Percentiles rank a stretch among this genome's conserved stretches.
Evolutionary conservation across 2,113 vertebrate species (phyloP).

Genomic region (Rhineura floridana): DNA sequence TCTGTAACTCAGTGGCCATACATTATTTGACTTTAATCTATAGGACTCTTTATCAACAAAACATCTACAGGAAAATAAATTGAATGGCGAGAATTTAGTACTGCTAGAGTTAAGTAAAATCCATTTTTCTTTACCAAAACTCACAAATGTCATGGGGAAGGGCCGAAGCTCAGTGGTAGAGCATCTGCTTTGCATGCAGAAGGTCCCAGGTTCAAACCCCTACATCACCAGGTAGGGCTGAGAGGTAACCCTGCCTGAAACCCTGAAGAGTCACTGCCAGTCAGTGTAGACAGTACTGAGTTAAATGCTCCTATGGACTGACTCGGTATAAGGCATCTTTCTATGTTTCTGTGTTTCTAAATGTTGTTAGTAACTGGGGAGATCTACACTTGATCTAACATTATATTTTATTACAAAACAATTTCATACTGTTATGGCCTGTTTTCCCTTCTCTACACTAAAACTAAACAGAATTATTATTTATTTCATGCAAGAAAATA

Average conservation of each 20-base stretch:
- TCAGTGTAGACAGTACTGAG: no score
- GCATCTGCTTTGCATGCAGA: no score
- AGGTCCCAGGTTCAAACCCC: no score
- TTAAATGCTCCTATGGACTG: no score
- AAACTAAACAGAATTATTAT: background rate
- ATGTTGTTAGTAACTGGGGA: background rate
- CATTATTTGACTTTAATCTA: background rate
- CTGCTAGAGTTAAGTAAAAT: background rate
- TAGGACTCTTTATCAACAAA: background rate
- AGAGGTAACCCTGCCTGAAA: no score
- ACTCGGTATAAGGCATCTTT: no score
- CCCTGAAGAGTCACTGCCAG: no score
- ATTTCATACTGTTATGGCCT: background rate
- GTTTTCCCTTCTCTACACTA: background rate
- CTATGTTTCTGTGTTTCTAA: no score
- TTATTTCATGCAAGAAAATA: background rate
- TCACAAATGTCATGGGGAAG: background rate
- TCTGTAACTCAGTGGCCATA: background rate
- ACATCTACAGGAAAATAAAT: background rate
- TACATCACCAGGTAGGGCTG: no score
- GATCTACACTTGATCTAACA: background rate
- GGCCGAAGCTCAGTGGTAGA: no score
- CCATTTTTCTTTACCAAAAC: background rate
- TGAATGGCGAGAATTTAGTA: background rate
- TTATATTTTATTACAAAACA: constrained; percentile 1